Percentiles rank a stretch among this genome's conserved stretches.
Conservation (phyloP, 2,797 vertebrate genomes). For the Macropodus opercularis region DNA sequence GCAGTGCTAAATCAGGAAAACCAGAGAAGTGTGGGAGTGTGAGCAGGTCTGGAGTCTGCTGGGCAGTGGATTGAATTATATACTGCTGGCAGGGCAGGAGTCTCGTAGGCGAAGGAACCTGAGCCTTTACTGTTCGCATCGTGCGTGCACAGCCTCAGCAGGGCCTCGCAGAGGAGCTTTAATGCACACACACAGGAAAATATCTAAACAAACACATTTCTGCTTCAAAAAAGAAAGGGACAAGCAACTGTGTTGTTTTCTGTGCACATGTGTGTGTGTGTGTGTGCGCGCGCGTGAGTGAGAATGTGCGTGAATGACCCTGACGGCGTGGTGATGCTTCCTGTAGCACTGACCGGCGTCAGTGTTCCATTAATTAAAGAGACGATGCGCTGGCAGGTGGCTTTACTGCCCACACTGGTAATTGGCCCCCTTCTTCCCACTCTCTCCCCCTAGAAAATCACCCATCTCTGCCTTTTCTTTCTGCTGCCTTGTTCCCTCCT, state of each 20-base stretch:
- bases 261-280: slow-evolving; percentile 64
- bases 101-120: slow-evolving; percentile 50
- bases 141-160: slow-evolving; percentile 56
- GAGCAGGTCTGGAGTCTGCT: slow-evolving; percentile 54
- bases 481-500: slow-evolving; percentile 81
- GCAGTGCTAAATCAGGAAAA: slow-evolving; percentile 49
- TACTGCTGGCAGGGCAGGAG: slow-evolving; percentile 49
- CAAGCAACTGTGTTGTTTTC: slow-evolving; percentile 64
- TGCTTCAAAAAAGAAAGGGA: slow-evolving; percentile 84
- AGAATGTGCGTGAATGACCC: slow-evolving; percentile 81
- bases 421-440: slow-evolving; percentile 94
- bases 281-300: slow-evolving; percentile 2
- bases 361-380: slow-evolving; percentile 97
- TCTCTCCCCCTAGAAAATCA: slow-evolving; percentile 74
- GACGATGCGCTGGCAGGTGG: slow-evolving; percentile 94
- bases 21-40: slow-evolving; percentile 51
- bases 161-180: slow-evolving; percentile 68
- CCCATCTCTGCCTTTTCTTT: slow-evolving; percentile 84
- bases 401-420: slow-evolving; percentile 91
- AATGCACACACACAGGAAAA: slow-evolving; percentile 74
- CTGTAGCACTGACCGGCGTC: slow-evolving; percentile 93
- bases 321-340: slow-evolving; percentile 87
- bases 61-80: slow-evolving; percentile 62
- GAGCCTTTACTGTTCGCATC: slow-evolving; percentile 46
- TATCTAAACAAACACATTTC: slow-evolving; percentile 90